Percentiles rank a stretch among this genome's conserved stretches.
Evolutionary conservation across 2,113 vertebrate genomes (phyloP).

Genomic region (Chloebia gouldiae): DNA sequence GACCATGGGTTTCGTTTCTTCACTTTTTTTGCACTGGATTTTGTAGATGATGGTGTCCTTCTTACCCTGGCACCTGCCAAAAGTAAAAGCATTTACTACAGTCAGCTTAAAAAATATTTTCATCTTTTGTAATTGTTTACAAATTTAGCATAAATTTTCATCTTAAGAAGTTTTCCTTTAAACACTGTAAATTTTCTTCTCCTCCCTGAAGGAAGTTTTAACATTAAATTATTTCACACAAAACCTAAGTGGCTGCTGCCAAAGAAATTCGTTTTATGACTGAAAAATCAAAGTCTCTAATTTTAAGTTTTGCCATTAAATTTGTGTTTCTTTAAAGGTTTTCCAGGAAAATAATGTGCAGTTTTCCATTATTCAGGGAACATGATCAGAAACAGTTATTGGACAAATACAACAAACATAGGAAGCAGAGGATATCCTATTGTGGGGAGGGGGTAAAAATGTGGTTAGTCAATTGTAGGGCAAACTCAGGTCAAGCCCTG

Average conservation of each 20-base stretch:
- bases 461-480: background rate
- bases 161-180: background rate
- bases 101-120: background rate
- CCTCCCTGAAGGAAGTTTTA: background rate
- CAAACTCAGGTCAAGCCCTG: background rate
- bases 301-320: background rate
- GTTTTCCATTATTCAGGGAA: background rate
- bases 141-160: background rate
- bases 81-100: background rate
- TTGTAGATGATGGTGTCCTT: conserved; percentile 82
- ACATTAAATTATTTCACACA: background rate
- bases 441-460: background rate
- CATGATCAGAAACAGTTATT: background rate
- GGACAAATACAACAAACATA: background rate
- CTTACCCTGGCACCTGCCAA: conserved; percentile 85
- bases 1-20: conserved; percentile 99
- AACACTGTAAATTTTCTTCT: background rate
- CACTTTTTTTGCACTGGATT: conserved; percentile 83
- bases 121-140: background rate
- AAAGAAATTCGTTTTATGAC: background rate
- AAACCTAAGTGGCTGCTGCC: background rate
- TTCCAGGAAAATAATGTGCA: background rate
- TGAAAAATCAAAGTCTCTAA: background rate
- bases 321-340: background rate
- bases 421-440: background rate